Conservation (phyloP, 37 sponge, comb jelly and placozoan species). For the Mnemiopsis leidyi region DNA sequence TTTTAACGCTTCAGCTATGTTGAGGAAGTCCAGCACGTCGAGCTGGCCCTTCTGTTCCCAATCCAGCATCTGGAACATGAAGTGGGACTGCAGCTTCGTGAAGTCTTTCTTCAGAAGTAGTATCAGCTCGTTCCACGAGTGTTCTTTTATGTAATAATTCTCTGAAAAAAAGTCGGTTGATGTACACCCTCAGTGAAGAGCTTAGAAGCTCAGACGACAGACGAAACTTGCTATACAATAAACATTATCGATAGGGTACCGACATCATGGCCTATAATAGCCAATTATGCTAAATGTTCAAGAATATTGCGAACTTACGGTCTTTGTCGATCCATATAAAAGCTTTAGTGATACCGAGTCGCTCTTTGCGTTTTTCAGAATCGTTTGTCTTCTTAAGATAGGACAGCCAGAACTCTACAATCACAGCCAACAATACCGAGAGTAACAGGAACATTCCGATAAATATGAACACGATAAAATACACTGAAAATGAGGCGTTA, state of each 20-base stretch:
- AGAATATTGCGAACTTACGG: too few relatives aligned
- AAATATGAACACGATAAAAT: slow-evolving; percentile 50
- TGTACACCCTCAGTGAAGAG: too few relatives aligned
- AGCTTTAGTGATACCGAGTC: slow-evolving; percentile 56
- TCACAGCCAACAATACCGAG: slow-evolving; percentile 39
- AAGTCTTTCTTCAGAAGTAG: slow-evolving; percentile 48
- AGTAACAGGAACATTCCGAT: slow-evolving; percentile 47
- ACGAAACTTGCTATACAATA: too few relatives aligned
- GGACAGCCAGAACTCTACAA: slow-evolving; percentile 64
- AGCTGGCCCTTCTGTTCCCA: slow-evolving; percentile 62
- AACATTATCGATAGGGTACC: too few relatives aligned
- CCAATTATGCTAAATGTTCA: too few relatives aligned
- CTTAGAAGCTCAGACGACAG: too few relatives aligned
- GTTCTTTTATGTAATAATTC: slow-evolving; percentile 46
- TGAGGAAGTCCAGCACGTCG: slow-evolving; percentile 63
- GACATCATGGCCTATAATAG: too few relatives aligned
- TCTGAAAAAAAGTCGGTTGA: neutral
- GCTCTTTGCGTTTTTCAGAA: slow-evolving; percentile 12
- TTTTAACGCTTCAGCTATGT: slow-evolving; percentile 36
- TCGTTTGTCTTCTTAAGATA: slow-evolving; percentile 51
- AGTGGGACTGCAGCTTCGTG: slow-evolving; percentile 44
- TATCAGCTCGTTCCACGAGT: slow-evolving; percentile 48
- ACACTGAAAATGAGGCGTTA: slow-evolving; percentile 7
- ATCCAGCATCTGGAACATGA: slow-evolving; percentile 63
- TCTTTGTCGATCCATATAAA: slow-evolving; percentile 56